These are phyloP conservation scores for Bubalus kerabau DNA, from an alignment of 2,113 vertebrate genomes.

Conservation along the genomic window DNA sequence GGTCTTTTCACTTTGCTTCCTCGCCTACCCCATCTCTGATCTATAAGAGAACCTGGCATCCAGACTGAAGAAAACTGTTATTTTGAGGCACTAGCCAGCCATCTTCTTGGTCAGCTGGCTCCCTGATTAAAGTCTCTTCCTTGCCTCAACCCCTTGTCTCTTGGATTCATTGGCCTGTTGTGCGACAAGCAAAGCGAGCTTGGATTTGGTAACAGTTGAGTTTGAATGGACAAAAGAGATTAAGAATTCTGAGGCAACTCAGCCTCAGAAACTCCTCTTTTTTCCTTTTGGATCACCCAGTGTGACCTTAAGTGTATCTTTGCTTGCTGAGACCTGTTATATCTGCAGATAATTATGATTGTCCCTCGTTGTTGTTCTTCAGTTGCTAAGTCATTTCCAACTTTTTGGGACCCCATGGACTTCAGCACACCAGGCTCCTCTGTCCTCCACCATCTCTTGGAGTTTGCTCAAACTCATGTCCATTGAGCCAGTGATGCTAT, in stretches of 20 bases:
- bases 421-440: not conserved
- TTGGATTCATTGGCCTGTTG: not conserved
- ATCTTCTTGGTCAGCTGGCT: not conserved
- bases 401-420: not conserved
- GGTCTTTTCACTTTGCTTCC: not conserved
- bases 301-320: not conserved
- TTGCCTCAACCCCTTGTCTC: not conserved
- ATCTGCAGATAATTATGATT: not conserved
- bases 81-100: not conserved
- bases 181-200: accelerated
- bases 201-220: not conserved
- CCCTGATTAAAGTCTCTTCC: not conserved
- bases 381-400: not conserved
- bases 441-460: not conserved
- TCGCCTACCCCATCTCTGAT: accelerated
- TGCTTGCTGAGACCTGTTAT: not conserved
- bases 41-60: not conserved
- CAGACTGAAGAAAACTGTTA: not conserved
- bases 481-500: not conserved
- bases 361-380: not conserved
- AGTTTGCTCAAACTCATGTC: not conserved
- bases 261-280: not conserved
- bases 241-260: not conserved
- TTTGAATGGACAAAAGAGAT: not conserved
- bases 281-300: not conserved